Base-by-base conservation (phyloP, 2,888 invertebrate genomes). In the Acanthosepion lycidas region DNA sequence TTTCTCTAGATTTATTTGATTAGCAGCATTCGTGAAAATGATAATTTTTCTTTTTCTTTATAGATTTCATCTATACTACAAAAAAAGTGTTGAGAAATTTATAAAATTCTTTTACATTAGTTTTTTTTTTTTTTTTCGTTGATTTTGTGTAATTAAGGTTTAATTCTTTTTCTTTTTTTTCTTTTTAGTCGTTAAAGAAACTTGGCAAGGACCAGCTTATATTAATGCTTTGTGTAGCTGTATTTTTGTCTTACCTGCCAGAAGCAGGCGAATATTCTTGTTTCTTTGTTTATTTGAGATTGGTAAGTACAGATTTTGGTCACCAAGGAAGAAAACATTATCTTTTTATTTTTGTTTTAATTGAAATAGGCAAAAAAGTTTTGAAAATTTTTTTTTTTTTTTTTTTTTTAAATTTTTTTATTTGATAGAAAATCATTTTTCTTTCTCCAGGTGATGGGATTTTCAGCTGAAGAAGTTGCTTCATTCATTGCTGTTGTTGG, bases 191-290 rank as follows among this genome's bases (percentile, higher is more conserved):
- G n/a, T 97, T 99, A 95, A 98, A 98, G 95, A 98, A 99, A 98
- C 99, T 99, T 95, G 99, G 99, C 96, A 98, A 99, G 96, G 99
- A 99, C 97, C 98, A 99, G 96, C 99, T 99, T 96, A 99, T 99
- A 97, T 98, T 99, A 96, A 98, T 99, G 98, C 98, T 99, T 97
- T 99, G 99, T 98, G 98, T 99, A 96, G 99, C 99, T 94, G 99
- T 99, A 97, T 99, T 99, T 97, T 98, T 99, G 95, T 99, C 99
- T 49, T 99, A 99, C 98, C 98, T 99, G 96, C 99, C 99, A 5
- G 99, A 99, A 98, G 98, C 98, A 91, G 99, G 99, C 96, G 99
- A 99, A 98, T 99, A 99, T 98, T 99, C 99, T 95, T 99, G 99
- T 98, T 99, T 99, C 98, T 99, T 99, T 98, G 99, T 99, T 97